These are phyloP conservation scores for Todus mexicanus DNA, from an alignment of 2,797 vertebrate genomes.

Conservation along the genomic window DNA sequence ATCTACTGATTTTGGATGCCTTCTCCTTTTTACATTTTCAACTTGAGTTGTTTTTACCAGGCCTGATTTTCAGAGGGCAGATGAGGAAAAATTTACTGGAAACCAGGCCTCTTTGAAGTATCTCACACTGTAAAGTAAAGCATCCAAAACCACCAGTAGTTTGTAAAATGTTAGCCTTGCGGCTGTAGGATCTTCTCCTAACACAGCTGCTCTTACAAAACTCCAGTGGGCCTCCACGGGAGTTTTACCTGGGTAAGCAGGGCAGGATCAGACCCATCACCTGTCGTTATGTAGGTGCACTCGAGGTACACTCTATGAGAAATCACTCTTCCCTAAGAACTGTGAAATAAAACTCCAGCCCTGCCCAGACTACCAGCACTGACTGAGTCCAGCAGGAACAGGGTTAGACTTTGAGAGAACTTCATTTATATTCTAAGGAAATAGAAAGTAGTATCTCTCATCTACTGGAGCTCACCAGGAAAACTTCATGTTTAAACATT, in stretches of 20 bases:
- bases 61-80: neutral
- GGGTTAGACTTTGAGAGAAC: neutral
- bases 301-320: neutral
- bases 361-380: neutral
- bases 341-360: neutral
- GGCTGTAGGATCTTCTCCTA: neutral
- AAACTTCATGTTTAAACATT: constrained; percentile 73
- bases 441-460: constrained; percentile 68
- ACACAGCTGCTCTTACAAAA: neutral
- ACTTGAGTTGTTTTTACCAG: neutral
- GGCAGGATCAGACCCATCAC: neutral
- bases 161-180: neutral
- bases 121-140: neutral
- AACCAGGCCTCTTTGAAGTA: neutral
- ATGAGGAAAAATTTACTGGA: neutral
- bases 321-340: neutral
- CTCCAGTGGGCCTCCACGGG: neutral
- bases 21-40: neutral
- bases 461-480: constrained; percentile 64
- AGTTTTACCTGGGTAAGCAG: neutral
- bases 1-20: neutral
- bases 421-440: constrained; percentile 58
- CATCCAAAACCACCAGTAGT: constrained; percentile 12
- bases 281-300: neutral
- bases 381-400: neutral